A percentile compares a stretch with the other conserved stretches of the same genome.
These are phyloP conservation scores for Leptoteleia sp. DNA, from an alignment of 1,140 invertebrate genomes.

Conservation along the genomic window DNA sequence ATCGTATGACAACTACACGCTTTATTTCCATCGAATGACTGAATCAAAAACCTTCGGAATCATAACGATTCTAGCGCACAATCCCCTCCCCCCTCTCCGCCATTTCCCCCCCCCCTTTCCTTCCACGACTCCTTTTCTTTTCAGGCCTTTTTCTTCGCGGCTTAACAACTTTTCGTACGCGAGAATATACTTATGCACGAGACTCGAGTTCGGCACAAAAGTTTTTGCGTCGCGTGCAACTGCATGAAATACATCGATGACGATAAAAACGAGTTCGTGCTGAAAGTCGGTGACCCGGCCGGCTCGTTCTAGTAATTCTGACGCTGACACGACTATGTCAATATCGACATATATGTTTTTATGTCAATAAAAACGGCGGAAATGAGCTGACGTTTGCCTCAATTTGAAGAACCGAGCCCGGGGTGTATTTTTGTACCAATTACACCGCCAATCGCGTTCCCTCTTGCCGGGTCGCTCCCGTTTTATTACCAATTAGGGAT, in stretches of 20 bases:
- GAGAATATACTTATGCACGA: slow-evolving; percentile 46
- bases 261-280: slow-evolving; percentile 63
- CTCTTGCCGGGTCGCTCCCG: neutral
- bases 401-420: slow-evolving; percentile 32
- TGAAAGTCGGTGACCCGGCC: slow-evolving; percentile 65
- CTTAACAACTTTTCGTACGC: slow-evolving; percentile 29
- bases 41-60: no score
- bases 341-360: slow-evolving; percentile 59
- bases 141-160: neutral
- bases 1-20: slow-evolving; percentile 1
- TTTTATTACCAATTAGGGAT: slow-evolving; percentile 12
- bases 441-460: slow-evolving; percentile 30
- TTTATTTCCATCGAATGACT: slow-evolving; percentile 47
- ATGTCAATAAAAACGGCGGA: slow-evolving; percentile 59
- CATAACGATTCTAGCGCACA: no score
- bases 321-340: slow-evolving; percentile 60
- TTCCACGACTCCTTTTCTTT: slow-evolving; percentile 1
- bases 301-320: slow-evolving; percentile 53
- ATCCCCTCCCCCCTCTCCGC: neutral
- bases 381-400: slow-evolving; percentile 46
- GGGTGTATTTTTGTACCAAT: slow-evolving; percentile 48
- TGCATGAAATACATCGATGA: slow-evolving; percentile 56
- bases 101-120: neutral
- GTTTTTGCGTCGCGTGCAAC: slow-evolving; percentile 60
- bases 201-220: slow-evolving; percentile 39